A percentile compares a stretch with the other conserved stretches of the same genome.
Evolutionary conservation across 2,113 vertebrate species (phyloP).

Genomic region (Sula dactylatra): DNA sequence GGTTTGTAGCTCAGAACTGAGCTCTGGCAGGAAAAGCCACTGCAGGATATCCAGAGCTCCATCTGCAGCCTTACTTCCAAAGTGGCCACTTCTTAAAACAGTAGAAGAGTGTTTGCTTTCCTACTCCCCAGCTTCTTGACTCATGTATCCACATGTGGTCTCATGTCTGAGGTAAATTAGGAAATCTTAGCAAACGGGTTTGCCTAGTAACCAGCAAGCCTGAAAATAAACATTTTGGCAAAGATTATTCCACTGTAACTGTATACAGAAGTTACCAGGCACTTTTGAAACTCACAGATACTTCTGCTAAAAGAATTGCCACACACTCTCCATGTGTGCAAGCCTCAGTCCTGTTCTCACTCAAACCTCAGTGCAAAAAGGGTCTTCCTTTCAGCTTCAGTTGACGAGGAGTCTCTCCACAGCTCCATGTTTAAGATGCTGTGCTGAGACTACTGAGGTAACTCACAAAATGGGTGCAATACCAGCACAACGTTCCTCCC

Average conservation of each 20-base stretch:
- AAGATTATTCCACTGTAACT: not conserved
- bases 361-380: not conserved
- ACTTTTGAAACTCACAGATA: not conserved
- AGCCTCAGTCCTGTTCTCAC: not conserved
- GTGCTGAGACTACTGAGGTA: not conserved
- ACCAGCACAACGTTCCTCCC: not conserved
- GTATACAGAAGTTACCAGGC: not conserved
- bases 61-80: not conserved
- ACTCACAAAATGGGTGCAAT: not conserved
- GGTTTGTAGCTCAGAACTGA: not conserved
- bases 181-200: constrained; percentile 5
- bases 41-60: not conserved
- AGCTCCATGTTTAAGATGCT: not conserved
- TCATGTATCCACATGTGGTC: not conserved
- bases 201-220: not conserved
- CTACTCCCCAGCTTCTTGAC: not conserved
- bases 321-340: no score
- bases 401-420: not conserved
- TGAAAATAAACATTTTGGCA: not conserved
- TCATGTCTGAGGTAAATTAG: not conserved
- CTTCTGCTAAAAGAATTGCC: not conserved
- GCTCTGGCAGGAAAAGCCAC: not conserved
- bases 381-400: not conserved
- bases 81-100: not conserved
- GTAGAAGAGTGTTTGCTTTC: not conserved